Base-by-base conservation (phyloP, 64 coral and sea anemone species). In the Stichodactyla helianthus region DNA sequence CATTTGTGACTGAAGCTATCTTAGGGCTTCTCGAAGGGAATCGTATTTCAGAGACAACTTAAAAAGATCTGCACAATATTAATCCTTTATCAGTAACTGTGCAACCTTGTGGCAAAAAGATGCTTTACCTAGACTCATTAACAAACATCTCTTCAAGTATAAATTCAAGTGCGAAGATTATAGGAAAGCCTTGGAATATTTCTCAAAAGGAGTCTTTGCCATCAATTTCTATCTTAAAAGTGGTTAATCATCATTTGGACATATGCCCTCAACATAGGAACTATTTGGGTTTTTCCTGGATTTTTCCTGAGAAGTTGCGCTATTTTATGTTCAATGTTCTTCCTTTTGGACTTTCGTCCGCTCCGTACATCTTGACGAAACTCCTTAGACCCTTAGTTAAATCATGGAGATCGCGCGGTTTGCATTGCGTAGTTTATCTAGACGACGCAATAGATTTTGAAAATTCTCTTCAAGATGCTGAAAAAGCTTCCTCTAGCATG, bases 361-460 rank as follows among this genome's bases (percentile, higher is more conserved):
- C 92, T 44, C 88, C 85, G 14, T 90, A 84, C 35, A 58, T 89
- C 13, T 94, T 90, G n/a, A 94, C 77, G 51, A 87, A 94, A 82
- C 76, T 94, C 13, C 15, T 88, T 27, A 85, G 92, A 44, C 88
- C 88, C 31, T 84, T 90, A 68, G 83, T 90, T 65, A 83, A 91
- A 65, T 74, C 59, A 52, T 94, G 92, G 89, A 83, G 82, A 61
- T 77, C 68, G 23, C 62, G 77, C 22, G 82, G 88, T 7, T 87
- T 88, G 50, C 82, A 84, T 82, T 85, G 82, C n/a, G 35, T 91
- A 51, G 80, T 94, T 77, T 94, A 87, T 19, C 54, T 88, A 51
- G 84, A 91, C 23, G 83, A 91, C 67, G 74, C 83, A 71, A 13
- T 91, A 15, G 83, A 59, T 77, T 35, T 91, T 5, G 89, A 91